Evolutionary conservation across 2,113 vertebrate species (phyloP).

Genomic region (Gallinago media): DNA sequence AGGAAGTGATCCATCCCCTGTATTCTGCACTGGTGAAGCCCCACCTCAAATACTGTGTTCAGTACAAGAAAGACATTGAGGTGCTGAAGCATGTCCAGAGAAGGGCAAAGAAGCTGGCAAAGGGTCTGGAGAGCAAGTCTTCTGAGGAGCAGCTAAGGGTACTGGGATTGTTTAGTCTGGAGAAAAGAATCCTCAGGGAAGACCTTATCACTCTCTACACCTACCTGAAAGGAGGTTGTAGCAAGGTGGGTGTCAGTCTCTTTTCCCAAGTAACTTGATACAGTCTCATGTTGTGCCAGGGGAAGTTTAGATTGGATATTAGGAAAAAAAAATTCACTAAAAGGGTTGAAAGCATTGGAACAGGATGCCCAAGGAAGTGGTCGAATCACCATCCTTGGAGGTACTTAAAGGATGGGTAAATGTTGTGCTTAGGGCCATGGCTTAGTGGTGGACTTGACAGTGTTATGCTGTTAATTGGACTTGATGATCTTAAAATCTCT

Average conservation of each 20-base stretch:
- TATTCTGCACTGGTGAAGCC: neutral
- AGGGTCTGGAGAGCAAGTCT: no score
- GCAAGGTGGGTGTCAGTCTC: fast-evolving
- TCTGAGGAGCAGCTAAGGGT: neutral
- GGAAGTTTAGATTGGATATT: neutral
- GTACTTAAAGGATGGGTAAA: neutral
- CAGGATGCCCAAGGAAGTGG: neutral
- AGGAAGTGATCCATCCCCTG: neutral
- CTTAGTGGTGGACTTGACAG: neutral
- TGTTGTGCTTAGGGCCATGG: neutral
- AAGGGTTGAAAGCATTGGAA: neutral
- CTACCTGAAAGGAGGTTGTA: neutral
- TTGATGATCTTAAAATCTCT: neutral
- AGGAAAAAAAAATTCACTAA: neutral
- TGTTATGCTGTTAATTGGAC: neutral
- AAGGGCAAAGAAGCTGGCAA: neutral
- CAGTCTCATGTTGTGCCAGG: no score
- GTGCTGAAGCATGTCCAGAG: neutral
- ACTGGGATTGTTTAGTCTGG: neutral
- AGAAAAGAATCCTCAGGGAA: neutral
- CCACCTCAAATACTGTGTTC: neutral
- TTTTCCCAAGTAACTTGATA: neutral
- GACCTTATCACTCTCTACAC: neutral
- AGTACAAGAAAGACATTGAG: neutral
- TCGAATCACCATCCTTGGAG: neutral